phyloP scores from a whole-genome alignment of 2,797 vertebrate genomes.

The Chelon auratus region DNA sequence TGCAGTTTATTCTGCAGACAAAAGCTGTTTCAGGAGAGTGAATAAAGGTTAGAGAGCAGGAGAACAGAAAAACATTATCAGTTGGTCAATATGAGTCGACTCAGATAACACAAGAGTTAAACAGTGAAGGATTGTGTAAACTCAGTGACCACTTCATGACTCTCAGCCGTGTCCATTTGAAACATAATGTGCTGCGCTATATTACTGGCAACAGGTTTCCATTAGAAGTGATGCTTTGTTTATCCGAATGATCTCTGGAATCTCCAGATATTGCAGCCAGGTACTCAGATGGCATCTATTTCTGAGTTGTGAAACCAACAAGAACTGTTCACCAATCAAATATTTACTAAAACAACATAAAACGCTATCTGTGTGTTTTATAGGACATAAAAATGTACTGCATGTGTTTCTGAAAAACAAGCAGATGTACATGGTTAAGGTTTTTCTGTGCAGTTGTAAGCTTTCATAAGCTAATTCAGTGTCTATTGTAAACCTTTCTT shows the following conservation, averaged over 20 bases:
- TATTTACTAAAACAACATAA: not conserved
- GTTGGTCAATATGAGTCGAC: not conserved
- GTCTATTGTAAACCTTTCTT: not conserved
- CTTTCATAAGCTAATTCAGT: not conserved
- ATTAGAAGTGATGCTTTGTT: not conserved
- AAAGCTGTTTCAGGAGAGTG: not conserved
- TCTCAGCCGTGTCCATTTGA: not conserved
- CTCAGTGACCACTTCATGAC: conserved; percentile 1
- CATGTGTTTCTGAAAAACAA: not conserved
- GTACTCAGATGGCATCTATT: not conserved
- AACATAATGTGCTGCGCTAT: not conserved
- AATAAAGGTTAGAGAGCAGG: conserved; percentile 8
- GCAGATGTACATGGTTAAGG: too few species aligned
- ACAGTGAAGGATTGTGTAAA: not conserved
- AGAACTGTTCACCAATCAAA: not conserved
- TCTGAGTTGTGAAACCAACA: not conserved
- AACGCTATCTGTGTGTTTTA: not conserved
- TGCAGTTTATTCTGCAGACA: not conserved
- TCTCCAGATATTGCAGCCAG: not conserved
- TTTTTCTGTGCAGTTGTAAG: not conserved
- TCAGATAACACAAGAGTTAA: not conserved
- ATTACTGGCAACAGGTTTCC: not conserved
- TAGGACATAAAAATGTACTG: not conserved
- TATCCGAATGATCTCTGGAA: not conserved
- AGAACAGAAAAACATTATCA: conserved; percentile 37